Percentiles rank a stretch among this genome's conserved stretches.
Evolutionary conservation across 2,113 vertebrate species (phyloP).

Genomic region (Pedionomus torquatus): DNA sequence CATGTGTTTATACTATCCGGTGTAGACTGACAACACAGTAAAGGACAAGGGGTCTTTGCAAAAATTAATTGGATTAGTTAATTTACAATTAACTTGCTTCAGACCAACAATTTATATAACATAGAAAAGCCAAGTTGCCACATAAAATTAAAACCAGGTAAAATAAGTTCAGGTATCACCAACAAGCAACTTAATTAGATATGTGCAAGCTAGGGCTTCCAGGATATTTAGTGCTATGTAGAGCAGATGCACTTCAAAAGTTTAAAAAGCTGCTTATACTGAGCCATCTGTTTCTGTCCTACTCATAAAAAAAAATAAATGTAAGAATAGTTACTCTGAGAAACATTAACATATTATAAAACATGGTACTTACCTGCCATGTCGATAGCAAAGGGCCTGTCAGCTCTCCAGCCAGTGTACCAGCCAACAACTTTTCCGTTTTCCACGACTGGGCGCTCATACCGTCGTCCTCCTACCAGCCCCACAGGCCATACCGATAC

Average conservation of each 20-base stretch:
- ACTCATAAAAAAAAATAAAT: neutral
- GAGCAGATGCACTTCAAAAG: neutral
- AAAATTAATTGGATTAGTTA: neutral
- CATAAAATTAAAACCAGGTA: neutral
- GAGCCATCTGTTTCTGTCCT: neutral
- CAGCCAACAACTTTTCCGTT: slow-evolving; percentile 94
- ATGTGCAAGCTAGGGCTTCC: neutral
- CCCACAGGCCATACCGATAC: slow-evolving; percentile 98
- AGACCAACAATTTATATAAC: neutral
- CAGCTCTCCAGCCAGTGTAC: slow-evolving; percentile 98
- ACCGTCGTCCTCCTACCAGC: slow-evolving; percentile 91
- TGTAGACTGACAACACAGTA: neutral
- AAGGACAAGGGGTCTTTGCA: neutral
- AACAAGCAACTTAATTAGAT: neutral
- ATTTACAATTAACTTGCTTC: neutral
- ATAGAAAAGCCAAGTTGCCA: neutral
- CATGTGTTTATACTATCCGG: neutral
- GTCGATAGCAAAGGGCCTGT: slow-evolving; percentile 94
- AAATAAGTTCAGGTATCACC: neutral
- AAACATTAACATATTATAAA: accelerated
- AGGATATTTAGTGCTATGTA: neutral
- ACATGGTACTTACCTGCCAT: slow-evolving; percentile 89
- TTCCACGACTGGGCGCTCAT: slow-evolving; percentile 93
- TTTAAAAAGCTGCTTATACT: neutral
- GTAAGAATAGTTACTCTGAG: neutral